Evolutionary conservation across 2,797 vertebrate species (phyloP).

Genomic region (Botia almorhae): DNA sequence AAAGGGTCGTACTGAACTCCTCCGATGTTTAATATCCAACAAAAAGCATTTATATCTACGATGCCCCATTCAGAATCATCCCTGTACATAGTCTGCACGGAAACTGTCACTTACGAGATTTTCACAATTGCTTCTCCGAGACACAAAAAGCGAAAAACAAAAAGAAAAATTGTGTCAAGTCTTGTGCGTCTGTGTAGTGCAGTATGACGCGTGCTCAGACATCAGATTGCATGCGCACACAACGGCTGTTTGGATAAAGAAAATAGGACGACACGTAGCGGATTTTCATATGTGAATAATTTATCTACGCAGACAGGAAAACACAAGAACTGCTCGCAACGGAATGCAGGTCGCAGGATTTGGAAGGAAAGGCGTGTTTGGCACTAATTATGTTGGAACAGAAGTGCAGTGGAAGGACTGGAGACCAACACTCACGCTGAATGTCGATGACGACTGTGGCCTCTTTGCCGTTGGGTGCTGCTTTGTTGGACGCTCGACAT

Average conservation of each 20-base stretch:
- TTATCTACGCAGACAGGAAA: conserved; percentile 35
- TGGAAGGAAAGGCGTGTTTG: conserved; percentile 1
- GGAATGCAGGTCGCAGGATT: conserved; percentile 12
- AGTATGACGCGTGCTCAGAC: conserved; percentile 42
- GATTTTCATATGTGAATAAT: conserved; percentile 51
- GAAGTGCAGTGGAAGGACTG: background rate
- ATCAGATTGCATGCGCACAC: conserved; percentile 23
- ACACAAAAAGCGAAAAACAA: conserved; percentile 24
- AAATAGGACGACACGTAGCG: conserved; percentile 48
- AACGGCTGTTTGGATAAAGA: conserved; percentile 40
- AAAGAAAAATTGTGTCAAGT: conserved; percentile 32
- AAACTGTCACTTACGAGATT: conserved; percentile 6
- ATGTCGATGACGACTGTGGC: conserved; percentile 88
- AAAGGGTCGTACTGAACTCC: background rate
- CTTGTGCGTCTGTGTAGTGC: conserved; percentile 35
- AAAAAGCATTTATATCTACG: conserved; percentile 25
- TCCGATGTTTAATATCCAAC: conserved; percentile 17
- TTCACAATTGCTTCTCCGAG: conserved; percentile 18
- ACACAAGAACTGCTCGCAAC: background rate
- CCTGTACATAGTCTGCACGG: background rate
- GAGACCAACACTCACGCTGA: conserved; percentile 82
- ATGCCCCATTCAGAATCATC: conserved; percentile 3
- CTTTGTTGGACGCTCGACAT: conserved; percentile 89
- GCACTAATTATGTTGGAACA: conserved; percentile 6
- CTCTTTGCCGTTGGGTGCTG: conserved; percentile 86